Evolutionary conservation across 2,888 invertebrate species (phyloP), one percentile per base, ranked within the genome.

Genomic region (Parnassius apollo): DNA sequence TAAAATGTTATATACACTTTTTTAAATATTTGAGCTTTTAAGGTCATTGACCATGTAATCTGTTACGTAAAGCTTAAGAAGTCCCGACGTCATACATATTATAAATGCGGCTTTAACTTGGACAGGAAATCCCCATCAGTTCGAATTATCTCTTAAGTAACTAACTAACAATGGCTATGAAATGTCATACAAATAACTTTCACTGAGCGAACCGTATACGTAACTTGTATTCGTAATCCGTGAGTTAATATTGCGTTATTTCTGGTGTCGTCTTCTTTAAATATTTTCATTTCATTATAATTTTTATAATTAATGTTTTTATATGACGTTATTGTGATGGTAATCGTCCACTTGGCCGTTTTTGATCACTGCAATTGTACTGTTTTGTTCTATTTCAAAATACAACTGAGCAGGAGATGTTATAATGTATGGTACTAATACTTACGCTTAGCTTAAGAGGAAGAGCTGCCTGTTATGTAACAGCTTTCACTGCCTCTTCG

Each of bases 401-500:
- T 35, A 35, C 35, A 35, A 35, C 4, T 7, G 4, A 2, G 35
- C 35, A 25, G 25, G 4, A 25, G 25, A 25, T 25, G 3, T 25
- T 3, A 4, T 25, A 25, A 25, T 25, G 25, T 25, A 25, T 4
- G 4, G 25, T 25, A 4, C 2, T 25, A 25, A 25, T 18, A 18
- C 18, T 18, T 18, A 18, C 18, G 18, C 18, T 18, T 18, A 72
- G 70, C 67, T 71, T 62, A 71, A 66, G 61, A 76, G 76, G 76
- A 78, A 75, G 59, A 66, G 68, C 46, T 66, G 60, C 67, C 70
- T 68, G 72, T 76, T 80, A 72, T 71, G 71, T 75, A 70, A 75
- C 65, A 65, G 77, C 86, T 88, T 87, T 86, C 86, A 79, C 86
- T 78, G 53, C 57, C 64, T 66, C 59, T 63, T 65, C 60, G 58